These are phyloP conservation scores for Colaptes auratus DNA, from an alignment of 2,113 vertebrate species.

Conservation along the genomic window DNA sequence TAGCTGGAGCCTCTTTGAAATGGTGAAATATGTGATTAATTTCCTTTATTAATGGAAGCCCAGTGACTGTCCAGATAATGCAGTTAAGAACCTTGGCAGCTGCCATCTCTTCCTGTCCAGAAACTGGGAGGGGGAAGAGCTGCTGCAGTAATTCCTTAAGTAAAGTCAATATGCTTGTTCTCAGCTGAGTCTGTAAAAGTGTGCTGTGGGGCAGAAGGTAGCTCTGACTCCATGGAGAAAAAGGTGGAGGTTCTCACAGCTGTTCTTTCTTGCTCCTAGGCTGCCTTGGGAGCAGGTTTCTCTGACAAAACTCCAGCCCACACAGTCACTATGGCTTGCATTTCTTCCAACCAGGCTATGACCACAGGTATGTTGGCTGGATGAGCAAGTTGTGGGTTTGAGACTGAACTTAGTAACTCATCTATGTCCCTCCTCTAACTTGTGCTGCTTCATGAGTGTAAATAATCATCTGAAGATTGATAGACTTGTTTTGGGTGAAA, in stretches of 20 bases:
- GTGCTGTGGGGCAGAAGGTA: background rate
- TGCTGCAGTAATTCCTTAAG: background rate
- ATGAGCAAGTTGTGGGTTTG: background rate
- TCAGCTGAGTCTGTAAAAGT: background rate
- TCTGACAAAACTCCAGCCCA: slow-evolving; percentile 94
- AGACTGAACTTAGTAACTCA: background rate
- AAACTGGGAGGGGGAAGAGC: background rate
- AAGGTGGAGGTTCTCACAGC: background rate
- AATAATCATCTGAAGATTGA: background rate
- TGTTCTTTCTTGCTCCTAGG: slow-evolving; percentile 68
- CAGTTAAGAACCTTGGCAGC: accelerated
- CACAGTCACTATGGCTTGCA: slow-evolving; percentile 98
- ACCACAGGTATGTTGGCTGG: slow-evolving; percentile 85
- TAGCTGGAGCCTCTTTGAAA: background rate
- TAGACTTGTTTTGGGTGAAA: background rate
- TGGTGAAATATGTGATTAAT: background rate
- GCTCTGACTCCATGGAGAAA: background rate
- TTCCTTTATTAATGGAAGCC: background rate
- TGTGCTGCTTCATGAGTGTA: background rate
- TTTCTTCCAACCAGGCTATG: slow-evolving; percentile 97
- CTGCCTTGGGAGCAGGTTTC: slow-evolving; percentile 93
- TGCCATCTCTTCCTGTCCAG: background rate
- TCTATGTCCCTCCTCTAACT: accelerated
- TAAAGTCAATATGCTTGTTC: accelerated
- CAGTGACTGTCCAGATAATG: accelerated